phyloP scores from a whole-genome alignment of 2,888 invertebrate species.

The Ptilodon capucinus region DNA sequence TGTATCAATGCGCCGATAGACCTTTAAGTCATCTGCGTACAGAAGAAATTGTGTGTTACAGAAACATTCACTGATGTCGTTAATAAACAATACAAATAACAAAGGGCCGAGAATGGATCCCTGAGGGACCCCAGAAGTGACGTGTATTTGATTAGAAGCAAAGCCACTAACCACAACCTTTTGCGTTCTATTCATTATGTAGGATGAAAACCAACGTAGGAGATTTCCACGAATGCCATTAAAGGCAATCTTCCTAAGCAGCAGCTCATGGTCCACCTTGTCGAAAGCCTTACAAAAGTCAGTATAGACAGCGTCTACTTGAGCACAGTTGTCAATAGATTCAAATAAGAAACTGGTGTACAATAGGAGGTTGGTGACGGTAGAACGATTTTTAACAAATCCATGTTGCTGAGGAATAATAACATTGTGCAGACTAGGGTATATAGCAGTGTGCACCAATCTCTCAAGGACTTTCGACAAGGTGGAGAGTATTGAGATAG shows the following conservation, averaged over 20 bases:
- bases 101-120: background rate
- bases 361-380: background rate
- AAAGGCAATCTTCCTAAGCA: background rate
- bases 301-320: background rate
- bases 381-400: background rate
- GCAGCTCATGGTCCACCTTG: background rate
- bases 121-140: background rate
- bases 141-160: background rate
- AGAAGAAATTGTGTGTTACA: no score
- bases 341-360: background rate
- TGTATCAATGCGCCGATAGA: background rate
- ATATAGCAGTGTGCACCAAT: no score
- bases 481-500: no score
- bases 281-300: no score
- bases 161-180: background rate
- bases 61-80: no score
- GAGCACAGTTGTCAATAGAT: background rate
- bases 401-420: background rate
- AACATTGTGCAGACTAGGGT: background rate
- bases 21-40: no score
- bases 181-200: background rate
- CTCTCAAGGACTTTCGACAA: no score
- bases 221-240: constrained; percentile 3
- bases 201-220: constrained; percentile 1
- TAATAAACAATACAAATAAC: no score